Base-by-base conservation (phyloP, 2,888 invertebrate species). In the Ophion slaviceki region DNA sequence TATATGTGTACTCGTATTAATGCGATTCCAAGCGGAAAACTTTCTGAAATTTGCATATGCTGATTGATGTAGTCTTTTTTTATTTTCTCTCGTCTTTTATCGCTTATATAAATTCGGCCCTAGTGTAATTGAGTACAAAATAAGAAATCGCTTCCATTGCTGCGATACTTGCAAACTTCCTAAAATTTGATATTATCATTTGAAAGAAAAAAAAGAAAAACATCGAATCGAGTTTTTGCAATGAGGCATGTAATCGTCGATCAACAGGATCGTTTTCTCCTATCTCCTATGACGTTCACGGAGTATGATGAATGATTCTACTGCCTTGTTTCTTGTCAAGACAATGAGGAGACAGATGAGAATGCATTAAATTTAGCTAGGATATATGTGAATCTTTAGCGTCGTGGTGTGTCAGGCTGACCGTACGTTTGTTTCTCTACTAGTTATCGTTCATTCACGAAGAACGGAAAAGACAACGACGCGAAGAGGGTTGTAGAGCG, bases 381-480 rank as follows among this genome's bases (percentile, higher is more conserved):
- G 17, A 71, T 53, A 57, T 24, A 14, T 17, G 74, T n/a, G n/a
- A 11, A 8, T n/a, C 40, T 28, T 45, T 17, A 68, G 40, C 45
- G 59, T 57, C 67, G 32, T 14, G 53, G 53, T 62, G 62, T 14
- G 71, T 36, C 57, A 64, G 77, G 32, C 82, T 68, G 86, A 83
- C 57, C 68, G 67, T 77, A 80, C 68, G 74, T 86, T 62, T 77
- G 28, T 86, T 83, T 45, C 57, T 86, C 76, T 53, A 80, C 82
- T 86, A 57, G 53, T 66, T 72, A 72, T 82, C 72, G 62, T 68
- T 79, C 83, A 77, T 80, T 83, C 83, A 80, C 67, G 80, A 67
- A 36, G 28, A 67, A 80, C 17, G 67, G 64, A 76, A 32, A 53
- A 47, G 79, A 62, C 62, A 64, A 32, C 62, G 72, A 53, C 53